These are phyloP conservation scores for Timema cristinae DNA, from an alignment of 2,888 invertebrate genomes.

Conservation along the genomic window DNA sequence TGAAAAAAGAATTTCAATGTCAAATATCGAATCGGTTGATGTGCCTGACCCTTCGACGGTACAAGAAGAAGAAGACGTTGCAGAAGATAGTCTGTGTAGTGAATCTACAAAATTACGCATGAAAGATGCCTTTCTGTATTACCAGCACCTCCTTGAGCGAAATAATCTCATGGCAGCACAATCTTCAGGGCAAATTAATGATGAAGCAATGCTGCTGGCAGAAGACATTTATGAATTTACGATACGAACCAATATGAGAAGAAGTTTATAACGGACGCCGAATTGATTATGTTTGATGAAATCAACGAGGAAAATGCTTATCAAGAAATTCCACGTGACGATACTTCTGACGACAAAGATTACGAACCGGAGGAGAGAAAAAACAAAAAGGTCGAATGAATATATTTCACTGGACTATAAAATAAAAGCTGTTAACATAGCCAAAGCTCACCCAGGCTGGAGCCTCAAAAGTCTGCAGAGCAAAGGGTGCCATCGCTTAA, in stretches of 20 bases:
- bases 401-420: constrained; percentile 23
- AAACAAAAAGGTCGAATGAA: constrained; percentile 7
- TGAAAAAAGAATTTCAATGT: constrained; percentile 15
- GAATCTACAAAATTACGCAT: constrained; percentile 16
- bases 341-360: background rate
- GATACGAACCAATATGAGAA: constrained; percentile 18
- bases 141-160: constrained; percentile 19
- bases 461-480: constrained; percentile 27
- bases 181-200: constrained; percentile 18
- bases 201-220: constrained; percentile 18
- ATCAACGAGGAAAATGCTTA: constrained; percentile 19
- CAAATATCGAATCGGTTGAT: constrained; percentile 18
- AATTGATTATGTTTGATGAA: constrained; percentile 22
- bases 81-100: constrained; percentile 20
- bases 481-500: constrained; percentile 2
- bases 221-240: constrained; percentile 19
- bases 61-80: constrained; percentile 20
- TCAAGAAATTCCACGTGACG: constrained; percentile 12
- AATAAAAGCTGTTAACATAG: constrained; percentile 23
- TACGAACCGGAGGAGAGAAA: constrained; percentile 20
- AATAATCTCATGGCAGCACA: constrained; percentile 19
- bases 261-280: constrained; percentile 17
- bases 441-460: constrained; percentile 29
- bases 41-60: constrained; percentile 15
- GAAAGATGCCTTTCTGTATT: constrained; percentile 20